Conservation (phyloP, 2,113 vertebrate genomes). For the Numida meleagris region DNA sequence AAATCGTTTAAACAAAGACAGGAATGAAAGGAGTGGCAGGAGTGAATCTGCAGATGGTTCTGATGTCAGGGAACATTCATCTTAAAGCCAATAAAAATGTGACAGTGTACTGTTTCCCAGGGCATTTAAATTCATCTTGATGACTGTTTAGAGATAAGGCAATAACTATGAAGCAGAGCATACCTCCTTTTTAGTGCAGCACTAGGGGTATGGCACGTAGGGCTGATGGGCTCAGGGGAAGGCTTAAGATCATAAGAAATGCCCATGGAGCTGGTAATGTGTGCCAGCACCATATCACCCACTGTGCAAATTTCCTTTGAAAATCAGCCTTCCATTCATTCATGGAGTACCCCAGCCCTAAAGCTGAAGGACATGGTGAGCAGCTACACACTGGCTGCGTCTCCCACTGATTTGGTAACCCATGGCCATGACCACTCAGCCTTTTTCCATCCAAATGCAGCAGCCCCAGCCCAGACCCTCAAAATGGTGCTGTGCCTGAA, state of each 20-base stretch:
- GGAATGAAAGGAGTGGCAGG: neutral
- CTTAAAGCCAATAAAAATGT: constrained; percentile 27
- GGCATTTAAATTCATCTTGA: neutral
- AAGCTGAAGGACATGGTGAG: neutral
- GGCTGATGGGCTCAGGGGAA: neutral
- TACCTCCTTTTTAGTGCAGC: neutral
- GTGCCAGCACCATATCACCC: neutral
- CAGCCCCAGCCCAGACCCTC: neutral
- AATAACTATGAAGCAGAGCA: neutral
- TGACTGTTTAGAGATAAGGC: constrained; percentile 1
- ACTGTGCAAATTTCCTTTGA: neutral
- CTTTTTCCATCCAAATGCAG: neutral
- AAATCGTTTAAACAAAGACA: neutral
- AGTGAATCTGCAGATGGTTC: constrained; percentile 10
- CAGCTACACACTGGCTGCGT: neutral
- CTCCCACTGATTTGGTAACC: neutral
- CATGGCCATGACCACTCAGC: neutral
- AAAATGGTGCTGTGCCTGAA: neutral
- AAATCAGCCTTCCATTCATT: neutral
- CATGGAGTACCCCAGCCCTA: neutral
- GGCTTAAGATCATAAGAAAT: neutral
- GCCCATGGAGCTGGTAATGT: neutral
- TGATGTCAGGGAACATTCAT: neutral
- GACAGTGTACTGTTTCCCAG: constrained; percentile 30
- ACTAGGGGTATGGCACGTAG: rapidly evolving